These are phyloP conservation scores for Pogonus chalceus DNA, from an alignment of 1,140 invertebrate species.

Conservation along the genomic window DNA sequence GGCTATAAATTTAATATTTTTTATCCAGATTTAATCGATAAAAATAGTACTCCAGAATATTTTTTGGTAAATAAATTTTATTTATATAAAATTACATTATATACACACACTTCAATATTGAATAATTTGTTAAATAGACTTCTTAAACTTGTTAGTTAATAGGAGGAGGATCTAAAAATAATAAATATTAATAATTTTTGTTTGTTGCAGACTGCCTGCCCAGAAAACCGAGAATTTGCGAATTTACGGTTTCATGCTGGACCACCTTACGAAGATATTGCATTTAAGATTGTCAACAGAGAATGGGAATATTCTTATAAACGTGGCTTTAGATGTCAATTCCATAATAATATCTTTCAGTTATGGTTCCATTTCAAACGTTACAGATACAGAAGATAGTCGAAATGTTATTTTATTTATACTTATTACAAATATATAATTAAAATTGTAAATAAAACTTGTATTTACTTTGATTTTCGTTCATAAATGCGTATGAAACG, in stretches of 20 bases:
- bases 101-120: background rate
- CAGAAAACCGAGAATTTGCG: constrained; percentile 91
- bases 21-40: constrained; percentile 98
- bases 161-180: too few relatives aligned
- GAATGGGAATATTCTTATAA: constrained; percentile 99
- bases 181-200: constrained; percentile 13
- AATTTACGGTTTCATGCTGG: constrained; percentile 92
- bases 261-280: constrained; percentile 98
- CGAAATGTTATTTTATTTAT: background rate
- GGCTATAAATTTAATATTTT: constrained; percentile 99
- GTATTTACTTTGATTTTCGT: background rate
- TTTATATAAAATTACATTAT: background rate
- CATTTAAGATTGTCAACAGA: constrained; percentile 97
- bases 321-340: constrained; percentile 94
- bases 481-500: too few relatives aligned
- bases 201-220: constrained; percentile 67
- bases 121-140: too few relatives aligned
- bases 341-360: constrained; percentile 99
- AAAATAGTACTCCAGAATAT: constrained; percentile 87
- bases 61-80: constrained; percentile 54
- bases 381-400: constrained; percentile 90
- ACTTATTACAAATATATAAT: background rate
- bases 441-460: background rate
- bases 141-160: too few relatives aligned
- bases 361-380: constrained; percentile 99